A percentile compares a stretch with the other conserved stretches of the same genome.
These are phyloP conservation scores for Porites australiensis DNA, from an alignment of 64 coral and sea anemone species.

Conservation along the genomic window DNA sequence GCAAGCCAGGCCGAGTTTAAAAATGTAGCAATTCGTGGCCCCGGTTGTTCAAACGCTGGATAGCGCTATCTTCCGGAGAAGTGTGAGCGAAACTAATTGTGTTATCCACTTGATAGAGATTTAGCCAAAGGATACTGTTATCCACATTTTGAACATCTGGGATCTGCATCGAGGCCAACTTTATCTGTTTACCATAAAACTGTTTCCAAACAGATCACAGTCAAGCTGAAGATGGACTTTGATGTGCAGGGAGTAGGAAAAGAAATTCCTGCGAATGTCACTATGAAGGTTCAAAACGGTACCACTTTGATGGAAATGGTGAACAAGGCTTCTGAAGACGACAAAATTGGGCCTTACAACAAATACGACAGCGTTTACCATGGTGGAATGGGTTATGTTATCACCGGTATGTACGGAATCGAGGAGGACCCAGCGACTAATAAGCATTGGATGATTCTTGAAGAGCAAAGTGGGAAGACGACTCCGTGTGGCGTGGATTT, in stretches of 20 bases:
- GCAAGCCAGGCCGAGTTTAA: no score
- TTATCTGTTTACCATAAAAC: no score
- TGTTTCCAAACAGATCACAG: no score
- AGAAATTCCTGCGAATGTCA: neutral
- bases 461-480: neutral
- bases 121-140: no score
- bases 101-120: no score
- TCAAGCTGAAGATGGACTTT: slow-evolving; percentile 9
- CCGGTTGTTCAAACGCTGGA: no score
- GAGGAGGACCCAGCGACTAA: neutral
- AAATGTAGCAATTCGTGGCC: no score
- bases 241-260: neutral
- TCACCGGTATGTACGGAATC: neutral
- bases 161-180: no score
- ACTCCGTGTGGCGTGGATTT: neutral
- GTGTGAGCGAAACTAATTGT: no score
- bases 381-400: neutral
- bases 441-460: neutral
- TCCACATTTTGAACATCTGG: no score
- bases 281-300: slow-evolving; percentile 9
- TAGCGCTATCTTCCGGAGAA: no score
- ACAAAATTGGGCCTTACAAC: neutral
- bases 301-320: neutral
- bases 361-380: slow-evolving; percentile 13
- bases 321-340: neutral